Base-by-base conservation (phyloP, 2,113 vertebrate genomes). In the Rhombomys opimus region DNA sequence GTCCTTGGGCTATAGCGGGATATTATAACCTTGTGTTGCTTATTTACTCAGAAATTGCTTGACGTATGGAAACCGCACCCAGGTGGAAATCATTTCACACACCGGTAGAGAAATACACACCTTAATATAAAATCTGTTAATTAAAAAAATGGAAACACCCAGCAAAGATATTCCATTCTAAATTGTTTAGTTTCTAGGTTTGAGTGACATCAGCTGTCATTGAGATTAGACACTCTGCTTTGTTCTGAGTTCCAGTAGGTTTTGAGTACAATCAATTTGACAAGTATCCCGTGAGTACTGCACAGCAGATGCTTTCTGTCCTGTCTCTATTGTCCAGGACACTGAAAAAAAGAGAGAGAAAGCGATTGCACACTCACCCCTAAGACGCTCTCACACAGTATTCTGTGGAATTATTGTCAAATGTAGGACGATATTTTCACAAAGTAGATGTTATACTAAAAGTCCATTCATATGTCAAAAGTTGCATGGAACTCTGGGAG, bases 91-190 rank as follows among this genome's bases (percentile, higher is more conserved):
- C 85, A 97, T 97, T 97, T 96, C 82, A 96, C 50, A 98, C 94
- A 98, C 95, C 97, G 98, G 93, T 92, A 98, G 97, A 98, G 93
- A 96, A 98, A 92, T 72, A 89, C 38, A 92, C 75, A 92, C 92
- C 96, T 95, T 98, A 97, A 98, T 97, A 91, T 88, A 97, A 96
- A 97, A 98, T 98, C 95, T 97, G 94, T 98, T 98, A 98, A 98
- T 98, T 98, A 98, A 97, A 97, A 98, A 90, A 97, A 95, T 95
- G 87, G 61, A 98, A 98, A 94, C 92, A 94, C 73, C 92, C 97
- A 96, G 86, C 88, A 97, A 98, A 98, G 96, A 75, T 97, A 92
- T 96, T 97, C 94, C 95, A 93, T 97, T 96, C 73, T 91, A 96
- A 98, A 98, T 97, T 96, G 94, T 87, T 41, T 81, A 91, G 80